A percentile compares a stretch with the other conserved stretches of the same genome.
Evolutionary conservation across 2,113 vertebrate genomes (phyloP).

Genomic region (Piliocolobus tephrosceles): DNA sequence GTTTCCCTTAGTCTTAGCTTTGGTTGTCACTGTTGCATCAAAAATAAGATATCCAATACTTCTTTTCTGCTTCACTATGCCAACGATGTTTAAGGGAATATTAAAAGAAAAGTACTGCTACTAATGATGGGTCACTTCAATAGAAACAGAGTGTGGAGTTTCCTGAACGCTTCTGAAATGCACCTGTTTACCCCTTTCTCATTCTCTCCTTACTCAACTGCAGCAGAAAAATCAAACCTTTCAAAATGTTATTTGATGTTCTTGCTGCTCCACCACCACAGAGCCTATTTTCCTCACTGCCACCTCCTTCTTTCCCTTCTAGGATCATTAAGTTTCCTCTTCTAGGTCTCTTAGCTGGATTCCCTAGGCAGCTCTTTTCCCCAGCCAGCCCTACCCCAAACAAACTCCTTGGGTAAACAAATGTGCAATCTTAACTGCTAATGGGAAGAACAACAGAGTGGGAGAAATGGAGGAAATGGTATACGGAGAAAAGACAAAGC

Average conservation of each 20-base stretch:
- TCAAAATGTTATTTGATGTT: neutral
- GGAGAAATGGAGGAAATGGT: constrained; percentile 58
- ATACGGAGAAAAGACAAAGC: constrained; percentile 24
- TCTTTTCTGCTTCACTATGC: neutral
- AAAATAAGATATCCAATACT: neutral
- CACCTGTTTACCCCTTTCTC: neutral
- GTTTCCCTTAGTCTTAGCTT: neutral
- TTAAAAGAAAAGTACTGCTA: neutral
- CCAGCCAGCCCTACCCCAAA: neutral
- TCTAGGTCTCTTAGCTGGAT: neutral
- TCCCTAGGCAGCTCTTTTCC: constrained; percentile 18
- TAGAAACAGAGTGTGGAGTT: neutral
- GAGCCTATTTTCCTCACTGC: neutral
- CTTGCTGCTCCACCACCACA: neutral
- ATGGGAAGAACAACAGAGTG: neutral
- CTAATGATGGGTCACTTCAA: neutral
- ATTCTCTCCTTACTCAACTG: neutral
- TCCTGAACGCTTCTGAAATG: neutral
- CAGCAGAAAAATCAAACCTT: neutral
- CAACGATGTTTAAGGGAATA: neutral
- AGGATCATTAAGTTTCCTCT: constrained; percentile 5
- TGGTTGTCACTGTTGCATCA: neutral
- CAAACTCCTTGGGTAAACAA: constrained; percentile 50
- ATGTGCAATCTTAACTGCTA: constrained; percentile 1
- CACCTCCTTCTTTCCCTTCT: neutral